A percentile compares a stretch with the other conserved stretches of the same genome.
Conservation (phyloP, 2,797 vertebrate species). For the Lagothrix lagotricha region DNA sequence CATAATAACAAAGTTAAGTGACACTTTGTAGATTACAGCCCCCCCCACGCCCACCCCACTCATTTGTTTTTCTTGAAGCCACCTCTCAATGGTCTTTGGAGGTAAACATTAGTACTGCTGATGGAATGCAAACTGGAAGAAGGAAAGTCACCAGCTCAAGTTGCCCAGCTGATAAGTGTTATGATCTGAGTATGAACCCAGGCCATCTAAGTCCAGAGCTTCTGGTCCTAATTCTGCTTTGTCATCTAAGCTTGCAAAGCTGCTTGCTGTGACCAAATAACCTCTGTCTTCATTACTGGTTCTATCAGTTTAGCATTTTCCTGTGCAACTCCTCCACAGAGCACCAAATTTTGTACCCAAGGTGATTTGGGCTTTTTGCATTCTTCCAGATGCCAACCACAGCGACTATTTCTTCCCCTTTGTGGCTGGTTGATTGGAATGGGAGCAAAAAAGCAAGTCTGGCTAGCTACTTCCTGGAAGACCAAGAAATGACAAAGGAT, state of each 20-base stretch:
- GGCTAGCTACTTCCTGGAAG: slow-evolving; percentile 5
- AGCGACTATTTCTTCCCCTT: background rate
- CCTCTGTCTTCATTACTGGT: background rate
- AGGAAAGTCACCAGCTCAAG: background rate
- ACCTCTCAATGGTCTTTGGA: background rate
- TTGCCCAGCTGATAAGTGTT: background rate
- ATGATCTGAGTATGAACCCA: background rate
- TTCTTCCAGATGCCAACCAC: slow-evolving; percentile 30
- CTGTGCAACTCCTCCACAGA: background rate
- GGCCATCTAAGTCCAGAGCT: background rate
- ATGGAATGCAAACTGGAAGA: background rate
- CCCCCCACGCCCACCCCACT: no score
- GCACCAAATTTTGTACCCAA: background rate
- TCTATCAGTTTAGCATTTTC: background rate
- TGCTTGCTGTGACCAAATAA: background rate
- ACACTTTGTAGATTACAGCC: background rate
- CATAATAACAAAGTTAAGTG: background rate
- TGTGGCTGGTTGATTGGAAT: slow-evolving; percentile 2
- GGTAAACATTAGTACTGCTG: background rate
- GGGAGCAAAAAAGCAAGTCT: slow-evolving; percentile 1
- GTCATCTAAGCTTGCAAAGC: background rate
- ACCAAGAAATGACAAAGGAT: slow-evolving; percentile 13
- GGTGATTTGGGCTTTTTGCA: background rate
- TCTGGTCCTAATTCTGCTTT: background rate
- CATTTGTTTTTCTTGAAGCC: background rate